A percentile compares a stretch with the other conserved stretches of the same genome.
These are phyloP conservation scores for Pantherophis guttatus DNA, from an alignment of 2,113 vertebrate species.

Conservation along the genomic window DNA sequence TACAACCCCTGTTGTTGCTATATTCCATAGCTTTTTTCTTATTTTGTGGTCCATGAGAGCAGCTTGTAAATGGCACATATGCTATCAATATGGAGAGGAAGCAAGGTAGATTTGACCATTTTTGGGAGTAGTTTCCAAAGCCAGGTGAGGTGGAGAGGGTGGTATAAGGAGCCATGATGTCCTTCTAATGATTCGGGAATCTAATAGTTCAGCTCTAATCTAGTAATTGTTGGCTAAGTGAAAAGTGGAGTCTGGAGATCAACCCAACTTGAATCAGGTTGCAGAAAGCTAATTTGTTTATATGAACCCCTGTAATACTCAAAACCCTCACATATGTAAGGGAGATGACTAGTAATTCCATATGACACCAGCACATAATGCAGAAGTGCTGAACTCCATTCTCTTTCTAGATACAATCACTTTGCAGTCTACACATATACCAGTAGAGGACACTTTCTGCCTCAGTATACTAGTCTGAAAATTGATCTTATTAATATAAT, in stretches of 20 bases:
- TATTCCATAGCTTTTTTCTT: neutral
- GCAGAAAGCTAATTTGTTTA: neutral
- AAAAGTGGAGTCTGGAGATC: neutral
- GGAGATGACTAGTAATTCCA: neutral
- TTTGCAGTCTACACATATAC: neutral
- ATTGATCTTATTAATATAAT: neutral
- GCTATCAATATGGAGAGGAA: neutral
- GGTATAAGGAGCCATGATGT: neutral
- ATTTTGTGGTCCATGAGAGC: neutral
- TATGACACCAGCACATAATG: neutral
- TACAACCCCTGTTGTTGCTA: neutral
- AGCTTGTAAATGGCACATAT: neutral
- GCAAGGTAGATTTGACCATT: neutral
- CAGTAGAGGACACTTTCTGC: constrained; percentile 11
- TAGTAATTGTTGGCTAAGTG: neutral
- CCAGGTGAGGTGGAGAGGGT: neutral
- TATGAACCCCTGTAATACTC: neutral
- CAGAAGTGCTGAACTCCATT: neutral
- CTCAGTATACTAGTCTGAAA: neutral
- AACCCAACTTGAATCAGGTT: neutral
- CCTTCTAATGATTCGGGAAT: neutral
- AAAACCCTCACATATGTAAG: neutral
- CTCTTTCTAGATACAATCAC: neutral
- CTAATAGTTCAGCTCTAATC: neutral
- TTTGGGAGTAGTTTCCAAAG: neutral